Evolutionary conservation across 2,113 vertebrate genomes (phyloP).

Genomic region (Meleagris gallopavo): DNA sequence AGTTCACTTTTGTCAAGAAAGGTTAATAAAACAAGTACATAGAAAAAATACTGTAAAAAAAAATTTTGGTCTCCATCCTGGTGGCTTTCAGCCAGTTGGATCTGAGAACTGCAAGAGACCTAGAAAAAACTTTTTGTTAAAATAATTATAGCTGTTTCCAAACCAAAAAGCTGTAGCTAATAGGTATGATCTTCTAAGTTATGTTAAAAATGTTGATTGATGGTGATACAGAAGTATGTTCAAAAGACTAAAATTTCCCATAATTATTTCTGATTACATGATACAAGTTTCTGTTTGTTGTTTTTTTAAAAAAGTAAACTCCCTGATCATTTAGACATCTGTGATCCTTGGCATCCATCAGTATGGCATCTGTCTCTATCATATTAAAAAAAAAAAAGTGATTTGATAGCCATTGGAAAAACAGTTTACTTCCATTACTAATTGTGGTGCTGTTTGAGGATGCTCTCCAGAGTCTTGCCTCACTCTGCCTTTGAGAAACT

Average conservation of each 20-base stretch:
- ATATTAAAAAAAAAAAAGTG: background rate
- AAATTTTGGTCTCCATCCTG: background rate
- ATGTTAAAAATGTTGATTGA: background rate
- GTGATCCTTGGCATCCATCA: background rate
- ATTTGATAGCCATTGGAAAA: background rate
- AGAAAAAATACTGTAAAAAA: background rate
- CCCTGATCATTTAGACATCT: background rate
- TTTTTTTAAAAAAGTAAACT: background rate
- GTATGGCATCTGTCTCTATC: background rate
- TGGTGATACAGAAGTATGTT: background rate
- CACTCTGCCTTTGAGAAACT: background rate
- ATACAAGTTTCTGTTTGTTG: background rate
- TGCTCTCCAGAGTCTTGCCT: background rate
- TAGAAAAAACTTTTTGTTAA: background rate
- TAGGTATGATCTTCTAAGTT: background rate
- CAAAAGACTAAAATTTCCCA: background rate
- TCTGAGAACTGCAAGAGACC: background rate
- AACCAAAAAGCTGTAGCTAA: background rate
- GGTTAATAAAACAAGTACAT: background rate
- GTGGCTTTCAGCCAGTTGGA: background rate
- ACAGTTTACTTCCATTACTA: background rate
- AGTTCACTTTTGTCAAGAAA: background rate
- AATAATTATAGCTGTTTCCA: background rate
- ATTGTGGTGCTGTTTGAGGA: background rate
- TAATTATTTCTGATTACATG: background rate